Percentiles rank a stretch among this genome's conserved stretches.
These are phyloP conservation scores for Spea multiplicata DNA, from an alignment of 2,113 vertebrate species.

Conservation along the genomic window DNA sequence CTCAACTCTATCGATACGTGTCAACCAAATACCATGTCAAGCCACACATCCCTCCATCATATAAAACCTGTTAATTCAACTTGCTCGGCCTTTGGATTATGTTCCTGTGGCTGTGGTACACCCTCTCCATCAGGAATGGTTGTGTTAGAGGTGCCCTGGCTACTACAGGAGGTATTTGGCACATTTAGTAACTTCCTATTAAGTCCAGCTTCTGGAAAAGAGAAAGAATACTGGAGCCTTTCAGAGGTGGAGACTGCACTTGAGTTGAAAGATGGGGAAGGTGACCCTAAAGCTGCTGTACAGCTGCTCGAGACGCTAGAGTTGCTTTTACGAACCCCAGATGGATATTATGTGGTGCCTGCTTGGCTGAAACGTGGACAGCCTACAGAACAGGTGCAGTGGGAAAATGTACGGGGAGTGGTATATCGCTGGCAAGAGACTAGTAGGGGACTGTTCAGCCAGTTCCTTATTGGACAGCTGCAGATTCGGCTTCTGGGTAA, in stretches of 20 bases:
- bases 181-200: constrained; percentile 33
- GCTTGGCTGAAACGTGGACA: constrained; percentile 29
- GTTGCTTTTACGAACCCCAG: constrained; percentile 14
- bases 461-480: constrained; percentile 28
- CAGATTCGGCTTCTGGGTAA: constrained; percentile 29
- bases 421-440: constrained; percentile 25
- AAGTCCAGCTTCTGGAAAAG: constrained; percentile 17
- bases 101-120: not conserved
- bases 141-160: constrained; percentile 40
- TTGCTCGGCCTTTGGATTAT: not conserved
- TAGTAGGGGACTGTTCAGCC: constrained; percentile 34
- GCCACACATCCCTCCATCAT: not conserved
- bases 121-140: constrained; percentile 3
- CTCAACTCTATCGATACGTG: not conserved
- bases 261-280: constrained; percentile 5
- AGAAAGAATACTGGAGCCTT: constrained; percentile 18
- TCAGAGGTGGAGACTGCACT: constrained; percentile 12
- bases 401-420: constrained; percentile 25
- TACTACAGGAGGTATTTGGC: constrained; percentile 43
- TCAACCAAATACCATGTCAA: not conserved
- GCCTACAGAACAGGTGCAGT: not conserved
- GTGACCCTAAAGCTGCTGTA: not conserved
- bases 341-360: constrained; percentile 38
- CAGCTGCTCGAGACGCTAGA: constrained; percentile 36
- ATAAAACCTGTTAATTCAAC: not conserved